These are phyloP conservation scores for Panthera leo DNA, from an alignment of 2,113 vertebrate genomes.

Conservation along the genomic window DNA sequence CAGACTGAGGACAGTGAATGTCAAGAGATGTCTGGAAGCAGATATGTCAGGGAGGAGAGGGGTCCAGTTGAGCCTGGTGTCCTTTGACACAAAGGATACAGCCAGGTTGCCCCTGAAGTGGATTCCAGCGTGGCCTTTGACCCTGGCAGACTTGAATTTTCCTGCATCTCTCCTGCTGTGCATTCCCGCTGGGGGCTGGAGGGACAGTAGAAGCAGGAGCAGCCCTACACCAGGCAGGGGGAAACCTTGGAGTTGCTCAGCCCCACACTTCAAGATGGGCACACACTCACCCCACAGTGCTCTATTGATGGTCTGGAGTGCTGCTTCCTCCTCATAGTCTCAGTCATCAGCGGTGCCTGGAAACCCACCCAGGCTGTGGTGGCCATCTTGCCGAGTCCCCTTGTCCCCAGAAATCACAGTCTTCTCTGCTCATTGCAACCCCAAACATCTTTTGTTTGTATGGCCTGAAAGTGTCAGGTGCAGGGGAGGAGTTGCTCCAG, in stretches of 20 bases:
- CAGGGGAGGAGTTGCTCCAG: background rate
- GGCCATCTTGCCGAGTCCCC: constrained; percentile 88
- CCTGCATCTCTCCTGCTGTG: constrained; percentile 67
- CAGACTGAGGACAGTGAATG: background rate
- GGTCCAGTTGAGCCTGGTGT: fast-evolving
- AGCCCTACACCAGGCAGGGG: background rate
- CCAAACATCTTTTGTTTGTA: constrained; percentile 90
- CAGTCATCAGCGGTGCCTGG: constrained; percentile 88
- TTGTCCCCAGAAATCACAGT: background rate
- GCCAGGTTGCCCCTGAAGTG: background rate
- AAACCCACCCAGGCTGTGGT: constrained; percentile 89
- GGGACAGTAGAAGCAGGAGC: background rate
- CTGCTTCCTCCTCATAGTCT: constrained; percentile 88
- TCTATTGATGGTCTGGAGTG: constrained; percentile 87
- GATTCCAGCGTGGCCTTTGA: background rate
- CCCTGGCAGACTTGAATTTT: constrained; percentile 71
- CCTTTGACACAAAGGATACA: background rate
- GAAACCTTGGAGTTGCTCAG: background rate
- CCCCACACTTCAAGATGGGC: background rate
- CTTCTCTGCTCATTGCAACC: constrained; percentile 73
- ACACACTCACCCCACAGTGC: constrained; percentile 85
- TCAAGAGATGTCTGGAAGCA: background rate
- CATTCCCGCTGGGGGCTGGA: background rate
- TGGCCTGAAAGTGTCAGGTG: constrained; percentile 77
- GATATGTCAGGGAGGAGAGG: background rate